phyloP scores from a whole-genome alignment of 2,797 vertebrate genomes.

The Sebastolobus altivelis region DNA sequence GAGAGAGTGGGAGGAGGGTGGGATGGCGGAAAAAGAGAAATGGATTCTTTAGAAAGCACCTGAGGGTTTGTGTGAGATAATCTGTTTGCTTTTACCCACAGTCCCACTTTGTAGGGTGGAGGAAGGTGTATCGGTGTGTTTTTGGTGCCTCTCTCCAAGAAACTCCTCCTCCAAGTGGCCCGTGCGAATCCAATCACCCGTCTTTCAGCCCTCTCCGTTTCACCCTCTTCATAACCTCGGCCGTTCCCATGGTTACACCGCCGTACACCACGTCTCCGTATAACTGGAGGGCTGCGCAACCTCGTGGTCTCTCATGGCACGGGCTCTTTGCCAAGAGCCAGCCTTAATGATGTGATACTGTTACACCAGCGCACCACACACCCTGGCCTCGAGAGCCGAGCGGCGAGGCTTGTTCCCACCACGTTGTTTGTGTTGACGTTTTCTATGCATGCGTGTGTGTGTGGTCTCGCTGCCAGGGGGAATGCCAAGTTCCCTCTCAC shows the following conservation, averaged over 20 bases:
- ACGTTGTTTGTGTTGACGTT: constrained; percentile 74
- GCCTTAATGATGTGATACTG: constrained; percentile 73
- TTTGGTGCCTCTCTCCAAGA: constrained; percentile 21
- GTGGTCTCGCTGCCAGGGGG: constrained; percentile 71
- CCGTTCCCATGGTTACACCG: constrained; percentile 56
- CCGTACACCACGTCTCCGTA: constrained; percentile 9
- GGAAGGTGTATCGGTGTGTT: constrained; percentile 26
- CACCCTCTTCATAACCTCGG: constrained; percentile 51
- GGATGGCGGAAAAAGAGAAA: constrained; percentile 48
- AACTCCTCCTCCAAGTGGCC: constrained; percentile 35
- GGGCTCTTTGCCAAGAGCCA: constrained; percentile 60
- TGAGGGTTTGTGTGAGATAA: constrained; percentile 78
- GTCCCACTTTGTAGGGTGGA: constrained; percentile 59
- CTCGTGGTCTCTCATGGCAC: constrained; percentile 55
- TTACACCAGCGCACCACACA: constrained; percentile 60
- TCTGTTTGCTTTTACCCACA: constrained; percentile 74
- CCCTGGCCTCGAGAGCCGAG: constrained; percentile 44
- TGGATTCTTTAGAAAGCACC: constrained; percentile 73
- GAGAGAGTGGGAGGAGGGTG: constrained; percentile 50
- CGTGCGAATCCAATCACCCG: constrained; percentile 34
- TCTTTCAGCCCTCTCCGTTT: constrained; percentile 49
- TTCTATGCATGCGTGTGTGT: constrained; percentile 54
- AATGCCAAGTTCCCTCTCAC: constrained; percentile 73
- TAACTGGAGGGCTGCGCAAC: constrained; percentile 45
- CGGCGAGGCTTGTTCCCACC: constrained; percentile 48